phyloP scores from a whole-genome alignment of 1,140 invertebrate species.

The Euwallacea fornicatus region DNA sequence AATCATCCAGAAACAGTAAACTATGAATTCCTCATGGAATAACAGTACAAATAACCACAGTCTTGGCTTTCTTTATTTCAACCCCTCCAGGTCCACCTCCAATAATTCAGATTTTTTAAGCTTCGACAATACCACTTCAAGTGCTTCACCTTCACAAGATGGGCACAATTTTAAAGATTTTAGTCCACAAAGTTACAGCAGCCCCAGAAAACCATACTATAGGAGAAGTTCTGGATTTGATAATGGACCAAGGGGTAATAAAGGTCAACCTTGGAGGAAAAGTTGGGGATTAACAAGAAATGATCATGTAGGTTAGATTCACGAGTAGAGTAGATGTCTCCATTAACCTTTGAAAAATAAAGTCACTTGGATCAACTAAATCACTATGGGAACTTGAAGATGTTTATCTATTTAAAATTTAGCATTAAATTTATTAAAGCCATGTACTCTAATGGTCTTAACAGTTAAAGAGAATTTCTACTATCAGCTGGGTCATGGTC shows the following conservation, averaged over 20 bases:
- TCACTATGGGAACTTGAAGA: neutral
- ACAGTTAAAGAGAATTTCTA: too few species aligned
- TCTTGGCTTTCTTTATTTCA: slow-evolving; percentile 11
- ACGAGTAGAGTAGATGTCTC: too few species aligned
- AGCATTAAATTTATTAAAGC: neutral
- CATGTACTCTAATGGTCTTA: too few species aligned
- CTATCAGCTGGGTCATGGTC: too few species aligned
- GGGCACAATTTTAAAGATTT: neutral
- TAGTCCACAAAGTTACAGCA: slow-evolving; percentile 9
- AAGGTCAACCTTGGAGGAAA: neutral
- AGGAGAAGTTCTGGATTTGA: neutral
- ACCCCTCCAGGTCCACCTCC: neutral
- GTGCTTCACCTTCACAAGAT: neutral
- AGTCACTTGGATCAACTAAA: neutral
- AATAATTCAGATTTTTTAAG: slow-evolving; percentile 13
- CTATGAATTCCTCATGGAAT: too few species aligned
- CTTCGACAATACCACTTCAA: neutral
- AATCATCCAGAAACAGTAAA: too few species aligned
- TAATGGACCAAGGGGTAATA: neutral
- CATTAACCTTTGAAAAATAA: too few species aligned
- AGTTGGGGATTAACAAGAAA: neutral
- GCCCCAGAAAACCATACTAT: slow-evolving; percentile 7
- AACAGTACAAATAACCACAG: neutral
- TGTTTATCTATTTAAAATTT: neutral
- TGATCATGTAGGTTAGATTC: neutral